phyloP scores from a whole-genome alignment of 2,888 invertebrate genomes.

The Drosophila austrosaltans region DNA sequence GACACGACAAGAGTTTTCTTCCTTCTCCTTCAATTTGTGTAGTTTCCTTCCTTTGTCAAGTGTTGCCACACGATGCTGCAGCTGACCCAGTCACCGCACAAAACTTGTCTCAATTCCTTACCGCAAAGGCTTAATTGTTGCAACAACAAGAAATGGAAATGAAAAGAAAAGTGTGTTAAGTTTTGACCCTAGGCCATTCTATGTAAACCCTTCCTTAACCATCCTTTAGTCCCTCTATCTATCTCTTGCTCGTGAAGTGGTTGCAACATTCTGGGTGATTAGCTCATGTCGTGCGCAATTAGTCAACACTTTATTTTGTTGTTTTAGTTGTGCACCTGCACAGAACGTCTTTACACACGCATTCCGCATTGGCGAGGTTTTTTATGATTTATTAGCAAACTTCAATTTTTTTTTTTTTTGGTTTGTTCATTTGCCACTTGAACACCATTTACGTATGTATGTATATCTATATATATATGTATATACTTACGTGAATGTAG shows the following conservation, averaged over 20 bases:
- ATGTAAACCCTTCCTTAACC: slow-evolving; percentile 8
- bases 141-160: slow-evolving; percentile 62
- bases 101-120: slow-evolving; percentile 27
- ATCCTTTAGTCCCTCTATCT: neutral
- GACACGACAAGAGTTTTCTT: slow-evolving; percentile 41
- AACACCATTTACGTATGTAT: neutral
- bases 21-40: slow-evolving; percentile 29
- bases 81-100: slow-evolving; percentile 68
- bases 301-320: slow-evolving; percentile 11
- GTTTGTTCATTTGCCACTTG: neutral
- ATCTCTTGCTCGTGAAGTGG: slow-evolving; percentile 4
- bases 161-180: slow-evolving; percentile 79
- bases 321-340: slow-evolving; percentile 26
- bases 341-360: slow-evolving; percentile 16
- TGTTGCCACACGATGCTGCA: slow-evolving; percentile 24
- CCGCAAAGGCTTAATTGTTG: slow-evolving; percentile 72
- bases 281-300: slow-evolving; percentile 36
- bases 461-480: neutral
- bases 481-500: neutral
- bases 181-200: slow-evolving; percentile 71
- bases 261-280: slow-evolving; percentile 66
- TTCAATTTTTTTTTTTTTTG: slow-evolving; percentile 30
- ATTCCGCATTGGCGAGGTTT: slow-evolving; percentile 12
- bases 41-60: slow-evolving; percentile 57
- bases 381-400: slow-evolving; percentile 34